Evolutionary conservation across 1,140 invertebrate species (phyloP).

Genomic region (Drosophila asahinai): DNA sequence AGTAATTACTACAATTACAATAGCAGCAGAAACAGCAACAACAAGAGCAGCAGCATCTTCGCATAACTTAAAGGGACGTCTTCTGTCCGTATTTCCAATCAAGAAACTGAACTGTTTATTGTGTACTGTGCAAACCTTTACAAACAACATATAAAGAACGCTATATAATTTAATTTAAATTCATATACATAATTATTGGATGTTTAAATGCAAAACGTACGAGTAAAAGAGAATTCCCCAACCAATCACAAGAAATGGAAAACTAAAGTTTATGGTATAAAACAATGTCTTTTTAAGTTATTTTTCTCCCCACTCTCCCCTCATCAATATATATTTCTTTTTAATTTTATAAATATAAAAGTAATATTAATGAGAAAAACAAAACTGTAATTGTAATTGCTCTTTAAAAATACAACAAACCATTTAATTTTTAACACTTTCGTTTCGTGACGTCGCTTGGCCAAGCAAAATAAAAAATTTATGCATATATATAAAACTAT

Average conservation of each 20-base stretch:
- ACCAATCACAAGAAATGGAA: constrained; percentile 48
- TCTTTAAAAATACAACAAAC: constrained; percentile 76
- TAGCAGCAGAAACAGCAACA: constrained; percentile 33
- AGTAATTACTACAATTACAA: constrained; percentile 25
- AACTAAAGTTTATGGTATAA: constrained; percentile 79
- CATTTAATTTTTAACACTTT: constrained; percentile 67
- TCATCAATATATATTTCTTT: constrained; percentile 82
- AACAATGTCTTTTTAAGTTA: constrained; percentile 76
- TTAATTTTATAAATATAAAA: constrained; percentile 83
- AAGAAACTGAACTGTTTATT: constrained; percentile 44
- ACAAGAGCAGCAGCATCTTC: constrained; percentile 52
- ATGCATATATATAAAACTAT: constrained; percentile 61
- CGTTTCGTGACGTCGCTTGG: constrained; percentile 71
- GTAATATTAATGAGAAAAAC: constrained; percentile 81
- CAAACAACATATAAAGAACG: constrained; percentile 75
- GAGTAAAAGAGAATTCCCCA: constrained; percentile 52
- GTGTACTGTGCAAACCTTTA: constrained; percentile 53
- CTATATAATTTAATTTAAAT: constrained; percentile 81
- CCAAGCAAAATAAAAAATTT: constrained; percentile 51
- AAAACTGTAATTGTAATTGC: constrained; percentile 81
- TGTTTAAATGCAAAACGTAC: constrained; percentile 50
- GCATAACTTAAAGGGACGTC: constrained; percentile 48
- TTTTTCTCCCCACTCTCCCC: constrained; percentile 71
- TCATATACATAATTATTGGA: constrained; percentile 76
- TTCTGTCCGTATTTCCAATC: constrained; percentile 46